phyloP scores from a whole-genome alignment of 2,113 vertebrate genomes.

The Perca schrenkii region DNA sequence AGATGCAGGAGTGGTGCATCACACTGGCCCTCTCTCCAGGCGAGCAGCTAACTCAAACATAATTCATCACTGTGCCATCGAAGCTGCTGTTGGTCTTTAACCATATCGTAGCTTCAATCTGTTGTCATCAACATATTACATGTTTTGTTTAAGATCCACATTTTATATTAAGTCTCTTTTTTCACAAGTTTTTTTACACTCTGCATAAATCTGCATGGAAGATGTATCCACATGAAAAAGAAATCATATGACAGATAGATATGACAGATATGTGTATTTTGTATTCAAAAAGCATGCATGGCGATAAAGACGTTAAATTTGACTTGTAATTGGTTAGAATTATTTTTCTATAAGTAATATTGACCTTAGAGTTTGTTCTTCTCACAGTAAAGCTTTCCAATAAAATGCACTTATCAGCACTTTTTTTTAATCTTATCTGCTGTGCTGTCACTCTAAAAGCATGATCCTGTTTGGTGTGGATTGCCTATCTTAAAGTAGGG shows the following conservation, averaged over 20 bases:
- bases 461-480: background rate
- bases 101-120: constrained; percentile 11
- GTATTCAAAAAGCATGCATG: background rate
- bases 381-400: background rate
- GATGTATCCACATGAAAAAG: background rate
- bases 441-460: background rate
- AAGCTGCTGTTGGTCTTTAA: constrained; percentile 34
- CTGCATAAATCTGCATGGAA: background rate
- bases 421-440: background rate
- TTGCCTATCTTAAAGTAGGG: background rate
- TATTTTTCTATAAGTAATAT: background rate
- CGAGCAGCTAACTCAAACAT: constrained; percentile 51
- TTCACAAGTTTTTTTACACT: background rate
- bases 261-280: background rate
- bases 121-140: constrained; percentile 32
- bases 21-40: constrained; percentile 39
- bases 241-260: background rate
- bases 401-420: background rate
- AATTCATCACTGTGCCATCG: constrained; percentile 60
- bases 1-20: constrained; percentile 42
- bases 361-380: background rate
- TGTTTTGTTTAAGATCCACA: constrained; percentile 5
- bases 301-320: background rate
- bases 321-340: background rate
- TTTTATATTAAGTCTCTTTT: background rate